Base-by-base conservation (phyloP, 2,797 vertebrate species). In the Agapornis canus region DNA sequence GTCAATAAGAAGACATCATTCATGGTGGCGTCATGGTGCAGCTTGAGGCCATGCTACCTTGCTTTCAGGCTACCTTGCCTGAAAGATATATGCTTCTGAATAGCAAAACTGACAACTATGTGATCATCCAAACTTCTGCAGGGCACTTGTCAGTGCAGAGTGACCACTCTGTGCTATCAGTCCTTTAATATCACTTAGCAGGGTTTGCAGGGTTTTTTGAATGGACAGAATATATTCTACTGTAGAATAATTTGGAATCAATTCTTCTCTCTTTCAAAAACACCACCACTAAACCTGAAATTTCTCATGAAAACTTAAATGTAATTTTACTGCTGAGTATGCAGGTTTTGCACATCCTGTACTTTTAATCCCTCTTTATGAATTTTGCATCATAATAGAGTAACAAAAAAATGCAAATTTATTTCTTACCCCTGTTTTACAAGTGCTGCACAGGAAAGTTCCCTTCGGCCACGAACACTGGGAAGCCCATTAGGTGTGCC, bases 1-100 rank as follows among this genome's bases (percentile, higher is more conserved):
- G 77, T 86, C 88, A 90, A 61, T 89, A 92, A 88, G 29, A 91
- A 84, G 70, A 79, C 90, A 96, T 92, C 83, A 79, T 86, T 95
- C 90, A 94, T 4, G 23, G 29, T 75, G 35, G 63, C 29, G 47
- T 88, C 88, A 63, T 31, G 63, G 43, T 72, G 63, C 73, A 94
- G 82, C 85, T 76, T 83, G 92, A 90, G 80, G 86, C 77, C 4
- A 2, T 39, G 65, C 42, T 92, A 65, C 51, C 69, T 86, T 57
- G 22, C 22, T 35, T 57, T 57, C 54, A n/a, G 23, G 31, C 43
- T 89, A 49, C 83, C 84, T 90, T 77, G 40, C 64, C 81, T 68
- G 77, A 59, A 88, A 95, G 83, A 94, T 7, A 60, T 25, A 95
- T 86, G 78, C 10, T 82, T 49, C 81, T 73, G 40, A 82, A 89